Evolutionary conservation across 2,797 vertebrate genomes (phyloP).

Genomic region (Pitangus sulphuratus): DNA sequence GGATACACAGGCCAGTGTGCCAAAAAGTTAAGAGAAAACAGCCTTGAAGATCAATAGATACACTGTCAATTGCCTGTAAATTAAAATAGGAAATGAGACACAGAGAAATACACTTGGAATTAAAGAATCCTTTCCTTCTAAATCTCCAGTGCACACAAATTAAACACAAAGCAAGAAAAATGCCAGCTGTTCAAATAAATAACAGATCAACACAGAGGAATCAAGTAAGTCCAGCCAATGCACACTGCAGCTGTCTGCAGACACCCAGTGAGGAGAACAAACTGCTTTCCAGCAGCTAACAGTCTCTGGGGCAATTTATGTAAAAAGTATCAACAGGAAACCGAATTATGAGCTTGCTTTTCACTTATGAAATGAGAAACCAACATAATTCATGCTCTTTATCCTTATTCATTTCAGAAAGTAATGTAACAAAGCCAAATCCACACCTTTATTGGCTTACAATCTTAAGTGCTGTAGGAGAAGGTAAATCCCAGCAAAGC

Average conservation of each 20-base stretch:
- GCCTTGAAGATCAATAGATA: neutral
- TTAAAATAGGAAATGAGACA: neutral
- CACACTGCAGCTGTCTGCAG: neutral
- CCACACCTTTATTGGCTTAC: constrained; percentile 51
- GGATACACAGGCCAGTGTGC: neutral
- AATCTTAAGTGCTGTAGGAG: neutral
- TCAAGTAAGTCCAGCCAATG: neutral
- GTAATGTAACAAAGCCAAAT: constrained; percentile 7
- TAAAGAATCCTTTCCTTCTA: neutral
- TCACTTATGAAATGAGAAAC: neutral
- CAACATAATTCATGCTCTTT: neutral
- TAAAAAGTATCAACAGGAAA: neutral
- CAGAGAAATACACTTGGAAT: neutral
- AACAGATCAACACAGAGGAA: neutral
- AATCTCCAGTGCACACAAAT: neutral
- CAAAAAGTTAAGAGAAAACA: neutral
- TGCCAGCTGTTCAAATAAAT: neutral
- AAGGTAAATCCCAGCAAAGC: constrained; percentile 1
- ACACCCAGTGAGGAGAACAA: neutral
- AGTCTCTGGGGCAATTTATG: neutral
- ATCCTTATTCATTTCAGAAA: constrained; percentile 25
- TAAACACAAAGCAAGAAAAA: neutral
- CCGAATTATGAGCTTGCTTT: neutral
- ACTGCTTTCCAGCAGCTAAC: neutral
- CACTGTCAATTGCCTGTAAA: neutral